phyloP scores from a whole-genome alignment of 2,888 invertebrate species.

The Hyalella azteca region DNA sequence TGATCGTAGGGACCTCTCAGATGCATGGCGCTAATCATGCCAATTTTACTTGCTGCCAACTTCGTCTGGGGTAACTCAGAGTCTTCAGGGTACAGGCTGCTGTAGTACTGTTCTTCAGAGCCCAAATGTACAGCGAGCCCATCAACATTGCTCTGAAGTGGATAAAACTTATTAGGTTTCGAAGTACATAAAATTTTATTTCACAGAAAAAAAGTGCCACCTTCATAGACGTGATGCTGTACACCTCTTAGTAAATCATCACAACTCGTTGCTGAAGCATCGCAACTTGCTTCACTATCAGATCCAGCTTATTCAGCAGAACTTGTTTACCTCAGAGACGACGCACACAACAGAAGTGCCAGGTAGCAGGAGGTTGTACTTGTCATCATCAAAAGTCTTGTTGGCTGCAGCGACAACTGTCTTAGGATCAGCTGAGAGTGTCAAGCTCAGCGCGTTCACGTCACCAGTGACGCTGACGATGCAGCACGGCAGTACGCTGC shows the following conservation, averaged over 20 bases:
- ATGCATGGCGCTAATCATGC: not conserved
- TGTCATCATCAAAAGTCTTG: not conserved
- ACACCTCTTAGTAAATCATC: too few relatives aligned
- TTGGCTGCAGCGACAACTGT: not conserved
- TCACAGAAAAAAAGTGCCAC: too few relatives aligned
- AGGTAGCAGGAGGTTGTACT: slow-evolving; percentile 11
- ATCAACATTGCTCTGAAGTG: not conserved
- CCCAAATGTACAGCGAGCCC: slow-evolving; percentile 16
- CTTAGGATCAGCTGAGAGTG: not conserved
- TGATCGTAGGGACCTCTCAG: slow-evolving; percentile 28
- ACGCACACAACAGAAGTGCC: slow-evolving; percentile 5
- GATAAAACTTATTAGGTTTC: too few relatives aligned
- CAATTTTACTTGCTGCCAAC: not conserved
- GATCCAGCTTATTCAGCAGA: not conserved
- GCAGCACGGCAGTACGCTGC: slow-evolving; percentile 3
- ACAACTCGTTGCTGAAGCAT: too few relatives aligned
- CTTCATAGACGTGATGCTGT: too few relatives aligned
- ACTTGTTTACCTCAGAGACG: not conserved
- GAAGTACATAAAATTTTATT: too few relatives aligned
- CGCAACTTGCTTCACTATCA: not conserved
- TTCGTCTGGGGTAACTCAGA: not conserved
- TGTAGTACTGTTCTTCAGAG: not conserved
- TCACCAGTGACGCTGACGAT: not conserved
- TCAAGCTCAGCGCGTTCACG: not conserved
- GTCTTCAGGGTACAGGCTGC: not conserved